phyloP scores from a whole-genome alignment of 1,140 invertebrate species.

The Cotesia typhae region DNA sequence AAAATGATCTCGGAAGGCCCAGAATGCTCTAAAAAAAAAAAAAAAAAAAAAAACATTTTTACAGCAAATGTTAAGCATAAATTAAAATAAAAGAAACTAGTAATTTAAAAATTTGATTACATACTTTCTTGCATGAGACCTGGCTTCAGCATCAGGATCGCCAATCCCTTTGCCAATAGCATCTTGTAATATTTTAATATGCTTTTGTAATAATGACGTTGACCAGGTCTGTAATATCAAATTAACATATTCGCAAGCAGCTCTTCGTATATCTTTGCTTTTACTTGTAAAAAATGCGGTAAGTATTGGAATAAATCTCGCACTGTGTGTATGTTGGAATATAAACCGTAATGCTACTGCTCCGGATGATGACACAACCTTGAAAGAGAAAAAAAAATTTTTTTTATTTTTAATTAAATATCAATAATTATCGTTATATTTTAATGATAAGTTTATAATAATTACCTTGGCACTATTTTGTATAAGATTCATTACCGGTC shows the following conservation, averaged over 20 bases:
- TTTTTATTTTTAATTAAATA: not conserved
- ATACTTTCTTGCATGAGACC: constrained; percentile 78
- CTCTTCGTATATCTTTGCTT: constrained; percentile 89
- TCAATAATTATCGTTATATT: constrained; percentile 9
- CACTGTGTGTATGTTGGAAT: constrained; percentile 85
- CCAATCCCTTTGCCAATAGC: constrained; percentile 88
- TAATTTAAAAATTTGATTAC: constrained; percentile 38
- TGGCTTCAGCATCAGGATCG: constrained; percentile 91
- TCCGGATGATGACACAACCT: constrained; percentile 92
- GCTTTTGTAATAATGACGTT: constrained; percentile 81
- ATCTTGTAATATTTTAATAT: constrained; percentile 80
- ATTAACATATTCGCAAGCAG: constrained; percentile 85
- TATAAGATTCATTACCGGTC: constrained; percentile 88
- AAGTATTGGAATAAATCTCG: constrained; percentile 88
- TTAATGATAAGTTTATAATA: constrained; percentile 28
- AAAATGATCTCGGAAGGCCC: constrained; percentile 90
- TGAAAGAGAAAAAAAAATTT: constrained; percentile 43
- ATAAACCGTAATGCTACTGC: constrained; percentile 89
- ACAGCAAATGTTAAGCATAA: not conserved
- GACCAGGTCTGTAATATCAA: constrained; percentile 88
- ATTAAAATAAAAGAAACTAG: not conserved
- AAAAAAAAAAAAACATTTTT: constrained; percentile 46
- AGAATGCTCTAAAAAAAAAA: constrained; percentile 79
- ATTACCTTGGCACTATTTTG: constrained; percentile 93
- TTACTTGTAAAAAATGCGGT: constrained; percentile 83